Evolutionary conservation across 2,888 invertebrate genomes (phyloP), one percentile per base, ranked within the genome.

Genomic region (Leucozona laternaria): DNA sequence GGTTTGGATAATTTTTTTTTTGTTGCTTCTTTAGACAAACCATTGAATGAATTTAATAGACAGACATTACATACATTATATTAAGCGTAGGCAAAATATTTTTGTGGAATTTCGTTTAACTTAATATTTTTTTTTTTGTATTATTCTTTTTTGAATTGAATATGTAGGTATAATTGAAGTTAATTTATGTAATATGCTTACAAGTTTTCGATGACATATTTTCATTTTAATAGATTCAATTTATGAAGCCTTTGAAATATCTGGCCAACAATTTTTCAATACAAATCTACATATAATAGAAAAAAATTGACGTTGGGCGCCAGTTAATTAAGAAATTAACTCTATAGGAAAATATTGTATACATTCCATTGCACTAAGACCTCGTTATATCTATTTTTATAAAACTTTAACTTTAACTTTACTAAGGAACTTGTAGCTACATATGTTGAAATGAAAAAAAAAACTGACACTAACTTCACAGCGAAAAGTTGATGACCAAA

Each of bases 1-100:
- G 55, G 50, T 71, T 84, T 53, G 17, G 31, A 22, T 82, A 68
- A 45, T 53, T 6, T 20, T 34, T 37, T 22, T 60, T 31, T 31
- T 20, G 20, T 13, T 20, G 1, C 15, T 20, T 22, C 17, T 17
- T 45, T 2, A 20, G 31, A 31, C 17, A 31, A 25, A 28, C 31
- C 17, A 45, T 45, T 15, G 48, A 66, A 64, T 48, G 20, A 64
- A 31, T 48, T 64, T 31, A 64, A 48, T 34, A 34, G 34, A 66
- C 45, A 66, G 13, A 48, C 28, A 25, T 66, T 28, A 66, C 45
- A 66, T 7, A 48, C 28, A 25, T 66, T 28, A 20, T 48, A 66
- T n/a, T 40, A 22, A 2, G 28, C 28, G 2, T 48, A 31, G 15
- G 45, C 20, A 34, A 66, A 60, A 40, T 60, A 25, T 43, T 62